These are phyloP conservation scores for Clupea harengus DNA, from an alignment of 2,113 vertebrate genomes.

Conservation along the genomic window DNA sequence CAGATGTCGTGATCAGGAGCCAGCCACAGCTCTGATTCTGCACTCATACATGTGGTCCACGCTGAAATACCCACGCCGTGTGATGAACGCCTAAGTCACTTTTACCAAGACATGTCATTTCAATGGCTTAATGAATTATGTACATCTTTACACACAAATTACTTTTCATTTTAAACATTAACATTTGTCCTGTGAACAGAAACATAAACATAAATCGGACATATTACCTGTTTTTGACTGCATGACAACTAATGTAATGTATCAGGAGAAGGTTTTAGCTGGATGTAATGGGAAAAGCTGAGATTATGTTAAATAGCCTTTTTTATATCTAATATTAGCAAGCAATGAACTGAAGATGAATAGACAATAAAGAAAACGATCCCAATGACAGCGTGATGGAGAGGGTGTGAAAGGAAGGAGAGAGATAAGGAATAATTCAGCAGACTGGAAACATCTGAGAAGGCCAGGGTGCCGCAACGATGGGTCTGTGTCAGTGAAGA, in stretches of 20 bases:
- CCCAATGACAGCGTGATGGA: not conserved
- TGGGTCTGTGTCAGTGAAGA: constrained; percentile 3
- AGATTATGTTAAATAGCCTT: not conserved
- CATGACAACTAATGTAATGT: not conserved
- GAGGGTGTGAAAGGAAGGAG: not conserved
- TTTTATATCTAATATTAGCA: not conserved
- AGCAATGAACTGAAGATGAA: not conserved
- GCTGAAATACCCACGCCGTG: not conserved
- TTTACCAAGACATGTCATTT: not conserved
- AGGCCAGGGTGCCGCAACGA: not conserved
- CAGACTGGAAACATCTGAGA: constrained; percentile 5
- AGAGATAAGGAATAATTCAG: not conserved
- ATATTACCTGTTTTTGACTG: not conserved
- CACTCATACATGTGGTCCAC: not conserved
- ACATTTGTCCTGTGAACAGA: not conserved
- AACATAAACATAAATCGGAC: not conserved
- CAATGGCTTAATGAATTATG: not conserved
- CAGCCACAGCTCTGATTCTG: not conserved
- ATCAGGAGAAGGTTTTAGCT: not conserved
- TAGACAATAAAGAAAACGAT: not conserved
- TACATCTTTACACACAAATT: not conserved
- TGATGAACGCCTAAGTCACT: not conserved
- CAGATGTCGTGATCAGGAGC: constrained; percentile 3
- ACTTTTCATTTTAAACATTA: not conserved
- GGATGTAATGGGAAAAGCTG: not conserved